Evolutionary conservation across 2,888 invertebrate species (phyloP).

Genomic region (Polyommatus icarus): DNA sequence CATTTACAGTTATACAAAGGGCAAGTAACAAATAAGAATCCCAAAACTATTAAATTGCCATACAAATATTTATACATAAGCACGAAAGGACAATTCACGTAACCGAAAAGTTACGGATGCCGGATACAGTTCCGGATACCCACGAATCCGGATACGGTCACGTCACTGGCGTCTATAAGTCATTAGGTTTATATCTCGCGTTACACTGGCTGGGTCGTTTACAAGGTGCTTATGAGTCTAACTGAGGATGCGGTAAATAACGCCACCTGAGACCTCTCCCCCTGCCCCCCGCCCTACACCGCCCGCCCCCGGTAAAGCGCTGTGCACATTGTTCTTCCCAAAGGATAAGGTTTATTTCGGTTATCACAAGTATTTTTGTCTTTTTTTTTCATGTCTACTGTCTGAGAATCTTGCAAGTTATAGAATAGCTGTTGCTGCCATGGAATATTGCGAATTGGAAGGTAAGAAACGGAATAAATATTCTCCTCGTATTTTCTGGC

Average conservation of each 20-base stretch:
- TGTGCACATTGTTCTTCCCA: neutral
- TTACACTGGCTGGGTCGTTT: constrained; percentile 46
- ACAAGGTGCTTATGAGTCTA: constrained; percentile 39
- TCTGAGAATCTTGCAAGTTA: too few species aligned
- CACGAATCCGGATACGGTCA: neutral
- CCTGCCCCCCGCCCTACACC: neutral
- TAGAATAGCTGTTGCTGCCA: neutral
- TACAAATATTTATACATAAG: too few species aligned
- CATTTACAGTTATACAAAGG: too few species aligned
- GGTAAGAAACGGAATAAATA: too few species aligned
- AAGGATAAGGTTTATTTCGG: neutral
- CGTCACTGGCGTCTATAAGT: neutral
- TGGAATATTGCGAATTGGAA: neutral
- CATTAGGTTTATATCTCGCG: constrained; percentile 7
- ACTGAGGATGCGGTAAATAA: constrained; percentile 44
- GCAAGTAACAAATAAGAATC: too few species aligned
- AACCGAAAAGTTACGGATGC: neutral
- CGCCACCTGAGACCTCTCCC: constrained; percentile 44
- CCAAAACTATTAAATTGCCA: too few species aligned
- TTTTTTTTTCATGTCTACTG: too few species aligned
- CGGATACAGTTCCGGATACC: neutral
- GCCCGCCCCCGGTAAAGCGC: neutral
- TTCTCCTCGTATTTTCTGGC: too few species aligned
- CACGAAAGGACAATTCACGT: neutral
- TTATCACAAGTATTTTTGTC: neutral